Evolutionary conservation across 2,113 vertebrate genomes (phyloP).

Genomic region (Spizaetus ornatus): DNA sequence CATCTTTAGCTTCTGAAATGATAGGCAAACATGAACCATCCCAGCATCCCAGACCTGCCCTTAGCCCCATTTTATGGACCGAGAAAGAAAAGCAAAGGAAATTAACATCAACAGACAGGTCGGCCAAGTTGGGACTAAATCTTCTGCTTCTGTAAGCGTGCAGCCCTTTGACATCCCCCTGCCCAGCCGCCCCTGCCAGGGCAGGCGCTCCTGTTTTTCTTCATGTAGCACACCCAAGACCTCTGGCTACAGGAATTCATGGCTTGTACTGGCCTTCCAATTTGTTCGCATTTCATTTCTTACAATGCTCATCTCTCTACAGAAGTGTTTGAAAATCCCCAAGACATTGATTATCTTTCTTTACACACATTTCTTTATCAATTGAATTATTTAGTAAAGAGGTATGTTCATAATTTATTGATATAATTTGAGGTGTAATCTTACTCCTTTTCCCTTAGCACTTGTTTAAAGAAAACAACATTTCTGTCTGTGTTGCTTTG

Average conservation of each 20-base stretch:
- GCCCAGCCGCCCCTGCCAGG: neutral
- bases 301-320: neutral
- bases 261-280: neutral
- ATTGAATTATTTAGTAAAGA: constrained; percentile 46
- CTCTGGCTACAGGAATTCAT: neutral
- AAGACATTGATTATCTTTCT: constrained; percentile 17
- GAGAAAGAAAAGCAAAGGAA: neutral
- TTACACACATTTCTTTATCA: constrained; percentile 13
- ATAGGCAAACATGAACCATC: neutral
- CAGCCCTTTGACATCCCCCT: rapidly evolving
- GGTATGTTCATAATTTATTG: constrained; percentile 23
- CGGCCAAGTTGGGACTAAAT: neutral
- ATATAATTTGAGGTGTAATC: constrained; percentile 18
- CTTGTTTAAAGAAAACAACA: neutral
- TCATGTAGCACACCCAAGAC: neutral
- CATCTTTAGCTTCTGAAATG: neutral
- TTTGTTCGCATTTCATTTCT: neutral
- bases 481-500: neutral
- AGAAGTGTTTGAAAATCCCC: neutral
- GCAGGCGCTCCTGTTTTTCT: neutral
- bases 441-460: neutral
- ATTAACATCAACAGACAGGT: neutral
- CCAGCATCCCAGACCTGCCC: neutral
- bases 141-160: neutral
- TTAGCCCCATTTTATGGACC: neutral